Percentiles rank a stretch among this genome's conserved stretches.
Evolutionary conservation across 1,140 invertebrate genomes (phyloP).

Genomic region (Drosophila simulans): DNA sequence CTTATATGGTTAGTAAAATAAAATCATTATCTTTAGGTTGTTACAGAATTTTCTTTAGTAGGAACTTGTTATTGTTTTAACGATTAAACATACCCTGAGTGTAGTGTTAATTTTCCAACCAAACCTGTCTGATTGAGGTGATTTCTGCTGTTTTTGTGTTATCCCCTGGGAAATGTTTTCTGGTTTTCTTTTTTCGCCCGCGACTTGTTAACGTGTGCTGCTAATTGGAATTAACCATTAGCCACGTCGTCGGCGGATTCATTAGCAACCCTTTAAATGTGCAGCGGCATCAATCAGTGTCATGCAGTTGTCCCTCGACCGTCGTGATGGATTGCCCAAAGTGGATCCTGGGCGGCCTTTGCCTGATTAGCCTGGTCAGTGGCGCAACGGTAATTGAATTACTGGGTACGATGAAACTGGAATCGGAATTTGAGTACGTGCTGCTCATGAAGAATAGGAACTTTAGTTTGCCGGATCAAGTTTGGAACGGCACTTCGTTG

Average conservation of each 20-base stretch:
- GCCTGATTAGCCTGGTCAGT: constrained; percentile 24
- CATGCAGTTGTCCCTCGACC: constrained; percentile 45
- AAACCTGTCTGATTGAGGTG: neutral
- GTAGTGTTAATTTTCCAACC: neutral
- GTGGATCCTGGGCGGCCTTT: constrained; percentile 25
- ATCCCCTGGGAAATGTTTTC: constrained; percentile 33
- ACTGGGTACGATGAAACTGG: constrained; percentile 43
- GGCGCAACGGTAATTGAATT: constrained; percentile 37
- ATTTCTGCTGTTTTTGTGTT: constrained; percentile 15
- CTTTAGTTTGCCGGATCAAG: constrained; percentile 4
- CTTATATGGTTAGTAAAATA: too few relatives aligned
- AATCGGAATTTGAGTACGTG: constrained; percentile 51
- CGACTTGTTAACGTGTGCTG: constrained; percentile 47
- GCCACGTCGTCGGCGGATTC: constrained; percentile 19
- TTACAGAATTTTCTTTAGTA: too few relatives aligned
- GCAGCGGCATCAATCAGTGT: constrained; percentile 39
- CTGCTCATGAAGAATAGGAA: constrained; percentile 57
- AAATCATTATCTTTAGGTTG: too few relatives aligned
- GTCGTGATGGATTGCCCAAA: constrained; percentile 39
- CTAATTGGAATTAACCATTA: constrained; percentile 51
- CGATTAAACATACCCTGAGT: neutral
- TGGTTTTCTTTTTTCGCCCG: constrained; percentile 22
- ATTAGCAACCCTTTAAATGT: constrained; percentile 78
- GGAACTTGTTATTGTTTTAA: too few relatives aligned
- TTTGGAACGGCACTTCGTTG: constrained; percentile 15